Evolutionary conservation across 2,888 invertebrate genomes (phyloP).

Genomic region (Lucinisca nassula): DNA sequence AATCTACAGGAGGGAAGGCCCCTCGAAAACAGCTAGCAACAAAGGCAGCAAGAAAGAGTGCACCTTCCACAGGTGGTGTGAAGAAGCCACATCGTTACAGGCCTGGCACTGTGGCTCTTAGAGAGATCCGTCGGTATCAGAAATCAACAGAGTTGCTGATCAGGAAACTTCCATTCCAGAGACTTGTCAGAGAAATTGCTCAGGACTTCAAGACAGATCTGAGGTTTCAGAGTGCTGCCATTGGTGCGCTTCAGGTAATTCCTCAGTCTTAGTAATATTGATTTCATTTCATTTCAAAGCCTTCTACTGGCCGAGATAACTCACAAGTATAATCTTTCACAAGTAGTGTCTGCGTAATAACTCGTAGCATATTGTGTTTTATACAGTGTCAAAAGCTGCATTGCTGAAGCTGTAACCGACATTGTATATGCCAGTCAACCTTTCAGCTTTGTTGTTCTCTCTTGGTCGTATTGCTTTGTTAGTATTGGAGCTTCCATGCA

Average conservation of each 20-base stretch:
- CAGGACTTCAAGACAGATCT: conserved; percentile 88
- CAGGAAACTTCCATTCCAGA: conserved; percentile 88
- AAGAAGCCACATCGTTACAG: conserved; percentile 88
- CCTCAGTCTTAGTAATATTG: no score
- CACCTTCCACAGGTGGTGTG: conserved; percentile 88
- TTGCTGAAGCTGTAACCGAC: no score
- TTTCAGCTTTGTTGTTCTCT: no score
- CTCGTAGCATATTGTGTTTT: no score
- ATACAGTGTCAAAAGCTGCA: no score
- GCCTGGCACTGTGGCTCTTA: conserved; percentile 88
- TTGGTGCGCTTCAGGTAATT: conserved; percentile 87
- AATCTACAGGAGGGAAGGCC: conserved; percentile 88
- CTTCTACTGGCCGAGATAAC: no score
- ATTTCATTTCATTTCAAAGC: no score
- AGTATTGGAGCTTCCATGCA: no score
- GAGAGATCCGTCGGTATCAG: conserved; percentile 88
- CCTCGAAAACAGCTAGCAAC: conserved; percentile 88
- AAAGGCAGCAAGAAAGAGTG: conserved; percentile 88
- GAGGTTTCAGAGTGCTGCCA: conserved; percentile 88
- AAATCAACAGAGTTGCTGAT: conserved; percentile 88
- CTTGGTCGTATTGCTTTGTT: no score
- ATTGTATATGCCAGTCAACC: no score
- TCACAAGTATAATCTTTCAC: no score
- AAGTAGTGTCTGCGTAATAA: no score
- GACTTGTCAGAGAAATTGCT: conserved; percentile 88